Percentiles rank a stretch among this genome's conserved stretches.
These are phyloP conservation scores for Arion vulgaris DNA, from an alignment of 1,140 invertebrate genomes.

Conservation along the genomic window DNA sequence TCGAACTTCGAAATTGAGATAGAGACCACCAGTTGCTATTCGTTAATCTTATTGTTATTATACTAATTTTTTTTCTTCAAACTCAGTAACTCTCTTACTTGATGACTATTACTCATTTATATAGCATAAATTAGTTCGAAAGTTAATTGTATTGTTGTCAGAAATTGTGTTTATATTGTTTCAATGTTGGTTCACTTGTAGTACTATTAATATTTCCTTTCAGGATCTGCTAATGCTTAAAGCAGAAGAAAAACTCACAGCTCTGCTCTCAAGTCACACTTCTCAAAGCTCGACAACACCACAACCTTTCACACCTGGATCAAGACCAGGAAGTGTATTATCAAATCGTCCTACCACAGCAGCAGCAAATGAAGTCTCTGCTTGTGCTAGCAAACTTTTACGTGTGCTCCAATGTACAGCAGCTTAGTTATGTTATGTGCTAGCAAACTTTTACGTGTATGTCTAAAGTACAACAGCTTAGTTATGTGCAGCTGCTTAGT, in stretches of 20 bases:
- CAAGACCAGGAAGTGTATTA: constrained; percentile 31
- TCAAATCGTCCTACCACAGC: constrained; percentile 19
- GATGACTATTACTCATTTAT: too few relatives aligned
- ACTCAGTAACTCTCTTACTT: too few relatives aligned
- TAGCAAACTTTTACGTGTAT: too few relatives aligned
- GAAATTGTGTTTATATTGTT: too few relatives aligned
- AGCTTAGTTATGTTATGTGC: not conserved
- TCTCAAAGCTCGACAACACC: constrained; percentile 39
- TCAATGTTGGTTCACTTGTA: too few relatives aligned
- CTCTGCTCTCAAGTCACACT: constrained; percentile 42
- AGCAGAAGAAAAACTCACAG: constrained; percentile 53
- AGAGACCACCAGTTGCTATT: too few relatives aligned
- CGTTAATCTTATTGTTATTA: too few relatives aligned
- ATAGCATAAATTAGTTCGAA: too few relatives aligned
- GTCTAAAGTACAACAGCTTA: too few relatives aligned
- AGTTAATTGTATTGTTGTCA: too few relatives aligned
- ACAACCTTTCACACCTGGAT: constrained; percentile 31
- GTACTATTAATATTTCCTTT: not conserved
- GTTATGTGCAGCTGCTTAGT: not conserved
- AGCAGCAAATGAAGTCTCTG: constrained; percentile 8
- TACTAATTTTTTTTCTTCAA: too few relatives aligned
- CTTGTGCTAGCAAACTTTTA: constrained; percentile 28
- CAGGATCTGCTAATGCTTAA: constrained; percentile 57
- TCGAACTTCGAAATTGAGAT: too few relatives aligned
- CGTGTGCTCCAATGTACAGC: constrained; percentile 11